A percentile compares a stretch with the other conserved stretches of the same genome.
Evolutionary conservation across 1,140 invertebrate genomes (phyloP).

Genomic region (Tetramorium simillimum): DNA sequence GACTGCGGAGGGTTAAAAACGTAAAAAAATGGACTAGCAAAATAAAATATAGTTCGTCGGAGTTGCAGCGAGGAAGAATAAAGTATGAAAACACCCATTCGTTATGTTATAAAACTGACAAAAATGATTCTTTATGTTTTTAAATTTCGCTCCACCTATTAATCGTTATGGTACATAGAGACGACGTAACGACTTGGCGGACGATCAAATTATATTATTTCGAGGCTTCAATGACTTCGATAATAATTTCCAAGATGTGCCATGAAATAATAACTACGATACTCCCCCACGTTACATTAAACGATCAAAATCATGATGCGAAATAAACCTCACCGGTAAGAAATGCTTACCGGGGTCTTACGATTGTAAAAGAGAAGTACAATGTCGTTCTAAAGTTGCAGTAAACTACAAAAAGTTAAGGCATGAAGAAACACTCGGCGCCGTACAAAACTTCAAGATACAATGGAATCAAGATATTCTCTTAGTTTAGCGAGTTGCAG

Average conservation of each 20-base stretch:
- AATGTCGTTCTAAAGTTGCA: slow-evolving; percentile 33
- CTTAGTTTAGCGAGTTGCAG: slow-evolving; percentile 22
- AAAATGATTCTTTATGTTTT: background rate
- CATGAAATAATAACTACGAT: background rate
- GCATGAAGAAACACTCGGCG: slow-evolving; percentile 33
- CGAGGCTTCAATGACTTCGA: background rate
- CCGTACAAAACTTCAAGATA: slow-evolving; percentile 26
- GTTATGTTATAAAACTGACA: slow-evolving; percentile 23
- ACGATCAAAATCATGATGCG: slow-evolving; percentile 11
- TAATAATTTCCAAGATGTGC: background rate
- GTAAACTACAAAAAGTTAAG: slow-evolving; percentile 44
- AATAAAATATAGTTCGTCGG: slow-evolving; percentile 44
- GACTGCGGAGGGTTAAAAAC: slow-evolving; percentile 24
- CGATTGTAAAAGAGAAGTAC: slow-evolving; percentile 20
- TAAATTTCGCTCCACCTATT: slow-evolving; percentile 11
- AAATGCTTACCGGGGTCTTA: background rate
- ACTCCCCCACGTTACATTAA: background rate
- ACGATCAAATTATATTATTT: background rate
- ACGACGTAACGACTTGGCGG: background rate
- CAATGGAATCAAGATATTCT: slow-evolving; percentile 35
- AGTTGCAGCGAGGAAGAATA: slow-evolving; percentile 25
- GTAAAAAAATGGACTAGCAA: slow-evolving; percentile 21
- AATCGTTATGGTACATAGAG: background rate
- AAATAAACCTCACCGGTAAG: background rate
- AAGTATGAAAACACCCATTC: slow-evolving; percentile 37